Conservation (phyloP, 2,888 invertebrate species). For the Aquatica leii region DNA sequence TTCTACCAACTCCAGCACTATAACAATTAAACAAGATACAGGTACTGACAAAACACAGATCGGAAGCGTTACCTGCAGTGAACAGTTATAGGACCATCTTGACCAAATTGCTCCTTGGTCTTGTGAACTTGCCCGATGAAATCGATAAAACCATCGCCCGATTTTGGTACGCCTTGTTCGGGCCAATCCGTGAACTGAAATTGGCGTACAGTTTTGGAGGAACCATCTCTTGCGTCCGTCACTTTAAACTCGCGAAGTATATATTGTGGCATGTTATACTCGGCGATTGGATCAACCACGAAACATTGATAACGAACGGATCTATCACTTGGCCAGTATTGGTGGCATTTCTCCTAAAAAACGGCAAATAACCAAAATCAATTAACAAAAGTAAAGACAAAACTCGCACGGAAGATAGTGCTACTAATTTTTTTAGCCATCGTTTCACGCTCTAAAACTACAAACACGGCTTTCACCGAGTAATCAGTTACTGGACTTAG, state of each 20-base stretch:
- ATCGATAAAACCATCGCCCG: constrained; percentile 98
- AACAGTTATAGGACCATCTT: constrained; percentile 98
- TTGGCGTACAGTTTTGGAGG: constrained; percentile 93
- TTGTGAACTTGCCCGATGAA: constrained; percentile 99
- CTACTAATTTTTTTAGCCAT: too few species aligned
- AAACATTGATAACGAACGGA: constrained; percentile 97
- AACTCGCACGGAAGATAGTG: too few species aligned
- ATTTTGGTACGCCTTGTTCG: constrained; percentile 96
- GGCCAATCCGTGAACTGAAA: constrained; percentile 98
- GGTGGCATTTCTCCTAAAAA: constrained; percentile 94
- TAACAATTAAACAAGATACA: neutral
- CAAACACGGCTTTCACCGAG: too few species aligned
- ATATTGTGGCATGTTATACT: constrained; percentile 99
- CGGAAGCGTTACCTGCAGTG: constrained; percentile 84
- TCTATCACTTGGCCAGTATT: constrained; percentile 99
- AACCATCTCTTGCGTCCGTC: constrained; percentile 96
- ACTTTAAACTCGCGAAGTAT: constrained; percentile 99
- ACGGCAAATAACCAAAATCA: too few species aligned
- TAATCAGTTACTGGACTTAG: too few species aligned
- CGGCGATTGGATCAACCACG: constrained; percentile 98
- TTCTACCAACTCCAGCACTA: constrained; percentile 95
- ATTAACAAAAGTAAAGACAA: too few species aligned
- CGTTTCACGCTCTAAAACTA: too few species aligned
- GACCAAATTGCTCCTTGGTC: constrained; percentile 99
- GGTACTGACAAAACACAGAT: neutral